Evolutionary conservation across 2,888 invertebrate species (phyloP).

Genomic region (Hypolimnas misippus): DNA sequence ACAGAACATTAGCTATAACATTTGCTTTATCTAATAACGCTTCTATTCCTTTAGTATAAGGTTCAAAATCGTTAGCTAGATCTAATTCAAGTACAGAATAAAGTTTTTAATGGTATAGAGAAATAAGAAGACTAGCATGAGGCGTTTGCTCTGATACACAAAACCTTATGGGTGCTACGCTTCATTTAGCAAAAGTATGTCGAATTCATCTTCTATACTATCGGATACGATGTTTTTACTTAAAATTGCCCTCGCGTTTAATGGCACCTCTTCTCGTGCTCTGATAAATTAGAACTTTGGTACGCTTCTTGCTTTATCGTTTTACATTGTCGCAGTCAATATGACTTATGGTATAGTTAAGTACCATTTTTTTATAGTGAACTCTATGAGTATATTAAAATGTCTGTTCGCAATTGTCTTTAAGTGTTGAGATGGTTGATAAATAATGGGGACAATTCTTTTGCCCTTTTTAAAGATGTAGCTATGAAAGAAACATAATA

Average conservation of each 20-base stretch:
- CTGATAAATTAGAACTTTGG: conserved; percentile 54
- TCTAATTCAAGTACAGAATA: conserved; percentile 35
- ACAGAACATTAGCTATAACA: conserved; percentile 8
- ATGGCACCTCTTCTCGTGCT: conserved; percentile 51
- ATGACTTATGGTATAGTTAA: not conserved
- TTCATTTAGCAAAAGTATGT: conserved; percentile 82
- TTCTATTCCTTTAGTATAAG: conserved; percentile 40
- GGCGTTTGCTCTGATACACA: conserved; percentile 52
- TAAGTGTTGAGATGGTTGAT: too few relatives aligned
- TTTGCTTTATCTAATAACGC: not conserved
- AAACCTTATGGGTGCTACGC: conserved; percentile 71
- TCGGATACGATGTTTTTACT: conserved; percentile 66
- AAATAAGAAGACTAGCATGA: conserved; percentile 57
- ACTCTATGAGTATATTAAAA: too few relatives aligned
- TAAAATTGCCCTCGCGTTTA: conserved; percentile 45
- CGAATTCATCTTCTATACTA: conserved; percentile 75
- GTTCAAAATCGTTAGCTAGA: conserved; percentile 39
- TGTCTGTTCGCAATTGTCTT: too few relatives aligned
- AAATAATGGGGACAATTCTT: too few relatives aligned
- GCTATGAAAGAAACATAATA: too few relatives aligned
- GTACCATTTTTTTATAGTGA: conserved; percentile 7
- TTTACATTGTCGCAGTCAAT: conserved; percentile 20
- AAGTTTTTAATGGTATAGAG: conserved; percentile 52
- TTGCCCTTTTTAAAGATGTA: too few relatives aligned
- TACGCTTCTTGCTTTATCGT: conserved; percentile 35